Evolutionary conservation across 2,888 invertebrate species (phyloP), one percentile per base, ranked within the genome.

Genomic region (Toxonevra muliebris): DNA sequence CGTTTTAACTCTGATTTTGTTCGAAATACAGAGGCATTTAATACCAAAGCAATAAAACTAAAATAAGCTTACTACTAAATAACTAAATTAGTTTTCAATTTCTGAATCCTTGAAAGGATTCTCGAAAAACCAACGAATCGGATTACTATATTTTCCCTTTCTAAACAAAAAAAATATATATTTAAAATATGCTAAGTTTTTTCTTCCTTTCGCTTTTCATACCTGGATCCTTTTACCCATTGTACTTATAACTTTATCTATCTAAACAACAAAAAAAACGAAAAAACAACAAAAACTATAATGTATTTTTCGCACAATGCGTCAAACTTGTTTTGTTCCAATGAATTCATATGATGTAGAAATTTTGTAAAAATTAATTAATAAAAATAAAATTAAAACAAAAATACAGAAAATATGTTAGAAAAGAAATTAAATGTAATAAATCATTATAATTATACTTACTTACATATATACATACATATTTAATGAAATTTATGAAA

Each of bases 11-110:
- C 30, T 30, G 30, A 30, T 30, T 30, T 30, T 30, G 7, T 30
- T 30, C 30, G 30, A 30, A 30, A 30, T 30, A 30, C 73, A 75
- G 77, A 76, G 77, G 75, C 77, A 77, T 75, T 76, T 74, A 72
- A 75, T 77, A 77, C 77, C 77, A 77, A 77, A 77, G 77, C 71
- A 75, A 75, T 68, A 64, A 64, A 60, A 64, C 41, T 65, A 52
- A 54, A 65, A 48, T 65, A 65, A 65, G 64, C 50, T 12, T 58
- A 57, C 58, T 57, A 58, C n/a, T 19, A 60, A n/a, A 60, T 17
- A 19, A 5, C 11, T 20, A 12, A 60, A 8, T 10, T 60, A 3
- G 43, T 20, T 41, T 57, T 58, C 42, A 15, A 13, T 58, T 58
- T 42, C 41, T 13, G 17, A 58, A 57, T 19, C 40, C n/a, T 58